Evolutionary conservation across 37 sponge, comb jelly and placozoan genomes (phyloP), one percentile per base, ranked within the genome.

Genomic region (Mnemiopsis leidyi): DNA sequence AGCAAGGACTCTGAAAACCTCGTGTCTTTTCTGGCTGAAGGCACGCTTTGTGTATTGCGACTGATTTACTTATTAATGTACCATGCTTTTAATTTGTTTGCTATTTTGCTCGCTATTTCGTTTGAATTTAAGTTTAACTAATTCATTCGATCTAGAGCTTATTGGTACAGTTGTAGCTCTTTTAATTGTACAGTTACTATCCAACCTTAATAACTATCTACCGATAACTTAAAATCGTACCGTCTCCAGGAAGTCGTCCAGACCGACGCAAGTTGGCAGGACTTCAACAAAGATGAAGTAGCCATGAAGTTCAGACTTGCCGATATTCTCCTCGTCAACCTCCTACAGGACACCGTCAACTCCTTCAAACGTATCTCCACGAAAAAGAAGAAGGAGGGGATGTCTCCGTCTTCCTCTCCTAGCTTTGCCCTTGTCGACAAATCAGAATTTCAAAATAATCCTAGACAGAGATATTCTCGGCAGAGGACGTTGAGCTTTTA

Each of bases 241-340:
- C 7, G 1, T 39, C 90, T 1, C 0, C 90, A 85, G 90, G 90
- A 85, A 28, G 90, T 85, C 0, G 61, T 85, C 0, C 61, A 85
- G 30, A 29, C 30, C 3, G 90, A 85, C 48, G 33, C 40, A 5
- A 40, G 23, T 5, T 85, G 90, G 90, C 90, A 85, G 30, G 90
- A 85, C 29, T 85, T 85, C 61, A 85, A 85, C 90, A 85, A 85
- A 39, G 90, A 85, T 39, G 90, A 85, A 39, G 90, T 85, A 23
- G 90, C 90, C 25, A 85, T 85, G 90, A 85, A 85, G 61, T 85
- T 85, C 61, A 40, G 90, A 40, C 40, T 85, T 28, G 90, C 90
- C 23, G 90, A 85, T 33, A 40, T 85, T 21, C 40, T 85, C 20
- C 30, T 85, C 2, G 90, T 85, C 0, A 85, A 40, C 30, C 90